Evolutionary conservation across 2,113 vertebrate species (phyloP), one percentile per base, ranked within the genome.

Genomic region (Oryzias woworae): DNA sequence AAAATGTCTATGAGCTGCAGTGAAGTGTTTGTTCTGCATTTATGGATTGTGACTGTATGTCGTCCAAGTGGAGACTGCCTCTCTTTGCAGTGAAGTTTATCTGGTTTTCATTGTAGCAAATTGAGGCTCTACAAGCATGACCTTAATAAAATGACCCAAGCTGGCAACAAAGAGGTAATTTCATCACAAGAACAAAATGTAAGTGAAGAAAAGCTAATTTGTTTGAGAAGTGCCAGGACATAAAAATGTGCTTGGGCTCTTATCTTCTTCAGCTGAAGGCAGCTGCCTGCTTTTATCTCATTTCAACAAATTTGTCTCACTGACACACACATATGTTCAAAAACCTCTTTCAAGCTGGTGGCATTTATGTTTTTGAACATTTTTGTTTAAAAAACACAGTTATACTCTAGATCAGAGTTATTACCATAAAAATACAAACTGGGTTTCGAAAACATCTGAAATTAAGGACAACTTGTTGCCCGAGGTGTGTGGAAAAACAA

Each of bases 141-240:
- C 75, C 73, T 75, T 73, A 73, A 80, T 73, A 58, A 67, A 62
- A 44, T 58, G 65, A 68, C 62, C 71, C 42, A 54, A 67, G 67
- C 52, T 4, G 56, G 42, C 43, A 58, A 43, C 66, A 60, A 81
- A 50, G 6, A 10, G 24, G 60, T 77, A 42, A 80, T 84, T 71
- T 69, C 62, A 77, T 61, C 51, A 54, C 47, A 31, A 44, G 46
- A 17, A 31, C 20, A 49, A 71, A 67, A 66, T 61, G 28, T 60
- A 43, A 62, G 49, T 0, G 24, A 67, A 50, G 55, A 62, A 64
- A 60, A 71, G 71, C 55, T 67, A 31, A 53, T 75, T 50, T 63
- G 42, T 61, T 73, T 66, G 43, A 22, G 28, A 75, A 63, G 53
- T 55, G 7, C 20, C 22, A 43, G 16, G 17, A 12, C 15, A 36